Evolutionary conservation across 2,888 invertebrate genomes (phyloP).

Genomic region (Apamea epomidion): DNA sequence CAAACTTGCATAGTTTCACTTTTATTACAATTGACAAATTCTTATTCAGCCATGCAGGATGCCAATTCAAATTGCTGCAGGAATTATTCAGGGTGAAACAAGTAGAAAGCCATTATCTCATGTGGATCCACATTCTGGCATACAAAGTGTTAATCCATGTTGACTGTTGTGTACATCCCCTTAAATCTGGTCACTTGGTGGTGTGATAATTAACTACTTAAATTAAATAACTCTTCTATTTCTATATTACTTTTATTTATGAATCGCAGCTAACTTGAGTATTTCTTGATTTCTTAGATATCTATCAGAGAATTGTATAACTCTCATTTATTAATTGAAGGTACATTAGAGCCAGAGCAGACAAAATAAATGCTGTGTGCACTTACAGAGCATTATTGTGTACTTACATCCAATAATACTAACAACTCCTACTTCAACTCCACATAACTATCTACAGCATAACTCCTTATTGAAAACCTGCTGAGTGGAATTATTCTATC

Average conservation of each 20-base stretch:
- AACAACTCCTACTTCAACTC: slow-evolving; percentile 70
- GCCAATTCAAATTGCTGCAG: neutral
- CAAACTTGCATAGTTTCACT: neutral
- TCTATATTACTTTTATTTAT: neutral
- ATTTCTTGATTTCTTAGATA: neutral
- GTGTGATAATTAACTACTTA: neutral
- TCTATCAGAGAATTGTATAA: neutral
- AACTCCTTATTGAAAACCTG: slow-evolving; percentile 79
- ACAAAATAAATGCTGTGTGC: neutral
- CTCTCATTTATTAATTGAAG: neutral
- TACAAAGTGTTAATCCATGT: neutral
- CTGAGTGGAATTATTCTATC: slow-evolving; percentile 80
- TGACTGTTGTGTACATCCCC: neutral
- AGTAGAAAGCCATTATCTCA: neutral
- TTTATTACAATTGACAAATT: neutral
- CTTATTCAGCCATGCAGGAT: neutral
- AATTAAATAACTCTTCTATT: neutral
- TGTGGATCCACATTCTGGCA: neutral
- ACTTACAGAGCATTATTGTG: neutral
- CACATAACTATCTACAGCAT: slow-evolving; percentile 81
- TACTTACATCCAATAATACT: neutral
- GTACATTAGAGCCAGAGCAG: no score
- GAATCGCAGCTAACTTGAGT: neutral
- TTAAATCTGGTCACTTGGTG: neutral
- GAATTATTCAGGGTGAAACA: neutral